phyloP scores from a whole-genome alignment of 2,888 invertebrate species.

The Ctenicera cuprea region DNA sequence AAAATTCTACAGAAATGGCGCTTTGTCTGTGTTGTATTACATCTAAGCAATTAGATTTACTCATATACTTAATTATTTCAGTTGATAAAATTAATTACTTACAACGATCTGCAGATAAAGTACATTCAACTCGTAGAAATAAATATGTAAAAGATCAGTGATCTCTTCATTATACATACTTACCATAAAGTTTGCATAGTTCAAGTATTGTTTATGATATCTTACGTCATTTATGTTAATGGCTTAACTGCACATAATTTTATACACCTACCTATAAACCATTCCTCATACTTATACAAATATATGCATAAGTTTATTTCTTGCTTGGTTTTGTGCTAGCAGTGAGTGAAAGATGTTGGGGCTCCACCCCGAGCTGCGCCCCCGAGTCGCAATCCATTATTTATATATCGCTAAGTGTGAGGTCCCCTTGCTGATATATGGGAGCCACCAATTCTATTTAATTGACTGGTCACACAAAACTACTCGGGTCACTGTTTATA shows the following conservation, averaged over 20 bases:
- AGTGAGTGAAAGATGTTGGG: slow-evolving; percentile 50
- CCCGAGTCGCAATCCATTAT: slow-evolving; percentile 64
- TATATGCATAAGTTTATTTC: slow-evolving; percentile 24
- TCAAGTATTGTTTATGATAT: slow-evolving; percentile 19
- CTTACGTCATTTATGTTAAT: slow-evolving; percentile 34
- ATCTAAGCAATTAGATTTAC: too few relatives aligned
- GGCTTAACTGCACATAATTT: slow-evolving; percentile 26
- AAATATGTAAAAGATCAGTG: slow-evolving; percentile 10
- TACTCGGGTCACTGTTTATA: slow-evolving; percentile 63
- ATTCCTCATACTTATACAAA: slow-evolving; percentile 14
- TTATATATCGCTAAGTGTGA: slow-evolving; percentile 67
- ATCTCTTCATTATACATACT: slow-evolving; percentile 16
- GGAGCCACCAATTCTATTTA: slow-evolving; percentile 69
- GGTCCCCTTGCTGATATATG: slow-evolving; percentile 68
- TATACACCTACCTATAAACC: slow-evolving; percentile 26
- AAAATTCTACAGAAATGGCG: too few relatives aligned
- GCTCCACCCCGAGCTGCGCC: slow-evolving; percentile 57
- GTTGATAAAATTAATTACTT: too few relatives aligned
- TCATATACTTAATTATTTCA: too few relatives aligned
- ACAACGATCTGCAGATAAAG: neutral
- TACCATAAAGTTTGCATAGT: slow-evolving; percentile 20
- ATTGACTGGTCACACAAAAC: slow-evolving; percentile 69
- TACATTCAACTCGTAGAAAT: neutral
- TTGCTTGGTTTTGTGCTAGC: slow-evolving; percentile 37
- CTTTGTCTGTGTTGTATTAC: too few relatives aligned